Conservation (phyloP, 2,113 vertebrate genomes). For the Proteles cristata region DNA sequence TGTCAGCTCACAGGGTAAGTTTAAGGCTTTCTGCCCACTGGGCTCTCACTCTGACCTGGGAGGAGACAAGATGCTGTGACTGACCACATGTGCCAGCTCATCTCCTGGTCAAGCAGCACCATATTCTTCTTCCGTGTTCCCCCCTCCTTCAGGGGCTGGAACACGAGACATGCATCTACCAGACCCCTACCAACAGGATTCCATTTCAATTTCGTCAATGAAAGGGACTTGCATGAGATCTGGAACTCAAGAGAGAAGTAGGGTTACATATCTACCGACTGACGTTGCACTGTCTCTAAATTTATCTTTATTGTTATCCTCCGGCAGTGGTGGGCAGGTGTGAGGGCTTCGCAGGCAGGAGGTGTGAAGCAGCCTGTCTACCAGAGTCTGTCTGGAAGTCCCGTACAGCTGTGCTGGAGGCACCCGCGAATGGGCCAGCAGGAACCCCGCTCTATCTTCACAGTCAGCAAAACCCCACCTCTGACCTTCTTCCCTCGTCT, state of each 20-base stretch:
- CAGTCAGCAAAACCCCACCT: fast-evolving
- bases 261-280: not conserved
- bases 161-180: no score
- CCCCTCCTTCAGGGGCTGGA: not conserved
- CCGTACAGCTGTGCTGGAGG: no score
- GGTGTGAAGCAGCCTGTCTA: not conserved
- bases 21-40: not conserved
- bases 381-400: not conserved
- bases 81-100: not conserved
- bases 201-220: not conserved
- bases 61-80: not conserved
- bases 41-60: not conserved
- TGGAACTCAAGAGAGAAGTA: not conserved
- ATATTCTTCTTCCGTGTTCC: not conserved
- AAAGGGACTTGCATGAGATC: not conserved
- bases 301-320: not conserved
- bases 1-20: not conserved
- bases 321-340: not conserved
- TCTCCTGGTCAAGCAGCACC: not conserved
- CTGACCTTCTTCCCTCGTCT: not conserved
- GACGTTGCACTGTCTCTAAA: not conserved
- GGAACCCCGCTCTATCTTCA: not conserved
- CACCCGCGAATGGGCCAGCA: fast-evolving
- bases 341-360: not conserved
- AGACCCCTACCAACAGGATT: not conserved